Base-by-base conservation (phyloP, 2,888 invertebrate genomes). In the Stenoptilia bipunctidactyla region DNA sequence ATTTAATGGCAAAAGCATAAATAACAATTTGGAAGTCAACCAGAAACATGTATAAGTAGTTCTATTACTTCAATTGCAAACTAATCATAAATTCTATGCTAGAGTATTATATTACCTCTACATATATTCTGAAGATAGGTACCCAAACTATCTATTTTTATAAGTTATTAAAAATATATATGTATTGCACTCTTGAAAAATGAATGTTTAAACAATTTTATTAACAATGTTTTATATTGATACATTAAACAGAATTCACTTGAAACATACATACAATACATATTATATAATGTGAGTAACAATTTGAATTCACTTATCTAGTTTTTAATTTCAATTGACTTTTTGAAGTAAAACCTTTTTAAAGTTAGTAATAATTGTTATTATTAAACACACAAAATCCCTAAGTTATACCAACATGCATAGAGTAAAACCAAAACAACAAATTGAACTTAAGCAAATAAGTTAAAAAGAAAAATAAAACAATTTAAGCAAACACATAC, bases 351-450 rank as follows among this genome's bases (percentile, higher is more conserved):
- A 30, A 30, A 30, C 12, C 12, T 30, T 30, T 30, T n/a, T 8
- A 12, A n/a, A n/a, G 30, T 30, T 30, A 30, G 30, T 30, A 2
- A 34, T 34, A 14, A 14, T 34, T 34, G 13, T 34, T 34, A 13
- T 14, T 34, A 34, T 13, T 58, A 58, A 48, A 58, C 58, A 58
- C 58, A 56, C 61, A 53, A 58, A 53, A 55, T 56, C 53, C 58
- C 60, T 63, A 65, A 44, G 50, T 47, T 45, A 42, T 52, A 65
- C 56, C 58, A 51, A 62, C 59, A 63, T 56, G 64, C 69, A 68
- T 63, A 60, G 63, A 70, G 69, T 68, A 71, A 62, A 66, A 73
- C 64, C 66, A 69, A 74, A 49, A 69, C 66, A 64, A 66, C 64
- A 71, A 65, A 61, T 64, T 61, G 59, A 63, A 53, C 55, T 49